Evolutionary conservation across 2,113 vertebrate genomes (phyloP), one percentile per base, ranked within the genome.

Genomic region (Macrotus californicus): DNA sequence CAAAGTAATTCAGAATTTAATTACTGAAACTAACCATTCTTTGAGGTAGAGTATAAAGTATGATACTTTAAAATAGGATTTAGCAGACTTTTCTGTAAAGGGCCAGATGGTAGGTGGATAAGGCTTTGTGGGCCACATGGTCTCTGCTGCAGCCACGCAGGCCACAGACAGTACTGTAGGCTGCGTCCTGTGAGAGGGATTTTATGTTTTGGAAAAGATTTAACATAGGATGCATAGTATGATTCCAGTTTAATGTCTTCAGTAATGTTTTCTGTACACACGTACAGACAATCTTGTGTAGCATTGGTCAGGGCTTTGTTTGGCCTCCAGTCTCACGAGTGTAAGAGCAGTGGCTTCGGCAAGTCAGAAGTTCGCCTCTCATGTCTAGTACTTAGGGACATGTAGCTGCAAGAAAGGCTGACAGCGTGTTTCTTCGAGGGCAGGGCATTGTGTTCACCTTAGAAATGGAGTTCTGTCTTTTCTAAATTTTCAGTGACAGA

Each of bases 121-220:
- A 72, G 67, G 4, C 18, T 70, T 93, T 54, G 6, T 66, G 26
- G 36, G 54, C 7, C n/a, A 4, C 31, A 6, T 54, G 73, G 5
- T 48, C 64, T 87, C 34, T 83, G 5, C 39, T 77, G 11, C 3
- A 79, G 1, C 39, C 80, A 8, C 67, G n/a, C 54, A 69, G 87
- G 14, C n/a, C n/a, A 22, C 43, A 52, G 52, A 76, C 2, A 64
- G 2, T 82, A 39, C 16, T 41, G 73, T 77, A 56, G 39, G 13
- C n/a, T 87, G n/a, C 87, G 36, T 91, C 43, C 82, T 61, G 56
- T 48, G 24, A 64, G 87, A 16, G 87, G 87, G 87, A 91, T 72
- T 91, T 77, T 81, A 43, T 82, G 46, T 88, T 95, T 73, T 46
- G 61, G 59, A 66, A 93, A 96, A 79, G 16, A 39, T 82, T 93